These are phyloP conservation scores for Leptodactylus fallax DNA, from an alignment of 2,797 vertebrate genomes.

Conservation along the genomic window DNA sequence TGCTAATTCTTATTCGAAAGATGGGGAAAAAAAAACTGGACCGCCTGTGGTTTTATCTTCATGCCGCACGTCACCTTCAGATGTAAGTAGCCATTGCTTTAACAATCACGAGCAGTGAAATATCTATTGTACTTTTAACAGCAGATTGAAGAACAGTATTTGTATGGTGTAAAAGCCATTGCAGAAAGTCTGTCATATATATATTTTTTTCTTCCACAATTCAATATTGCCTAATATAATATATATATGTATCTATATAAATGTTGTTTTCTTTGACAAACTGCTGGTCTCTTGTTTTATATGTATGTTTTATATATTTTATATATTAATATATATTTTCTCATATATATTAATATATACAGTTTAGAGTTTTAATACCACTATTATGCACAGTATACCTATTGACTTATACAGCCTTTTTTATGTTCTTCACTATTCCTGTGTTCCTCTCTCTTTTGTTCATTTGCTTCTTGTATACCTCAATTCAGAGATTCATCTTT, in stretches of 20 bases:
- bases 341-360: conserved; percentile 61
- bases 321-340: conserved; percentile 57
- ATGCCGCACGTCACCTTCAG: conserved; percentile 77
- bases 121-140: conserved; percentile 72
- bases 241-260: conserved; percentile 53
- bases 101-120: conserved; percentile 85
- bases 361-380: conserved; percentile 57
- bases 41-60: conserved; percentile 78
- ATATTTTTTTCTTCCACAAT: conserved; percentile 60
- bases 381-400: conserved; percentile 53
- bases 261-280: conserved; percentile 49
- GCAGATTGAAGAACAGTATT: conserved; percentile 77
- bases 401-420: conserved; percentile 46
- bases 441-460: conserved; percentile 18
- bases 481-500: conserved; percentile 74
- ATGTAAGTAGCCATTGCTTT: conserved; percentile 90
- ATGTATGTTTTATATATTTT: conserved; percentile 51
- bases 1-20: conserved; percentile 80
- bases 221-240: conserved; percentile 46
- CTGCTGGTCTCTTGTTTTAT: conserved; percentile 48
- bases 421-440: conserved; percentile 2
- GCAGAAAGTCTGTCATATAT: conserved; percentile 70
- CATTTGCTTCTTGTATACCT: conserved; percentile 50
- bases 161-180: conserved; percentile 76
- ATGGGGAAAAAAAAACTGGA: conserved; percentile 73